A percentile compares a stretch with the other conserved stretches of the same genome.
Evolutionary conservation across 2,113 vertebrate species (phyloP).

Genomic region (Sterna hirundo): DNA sequence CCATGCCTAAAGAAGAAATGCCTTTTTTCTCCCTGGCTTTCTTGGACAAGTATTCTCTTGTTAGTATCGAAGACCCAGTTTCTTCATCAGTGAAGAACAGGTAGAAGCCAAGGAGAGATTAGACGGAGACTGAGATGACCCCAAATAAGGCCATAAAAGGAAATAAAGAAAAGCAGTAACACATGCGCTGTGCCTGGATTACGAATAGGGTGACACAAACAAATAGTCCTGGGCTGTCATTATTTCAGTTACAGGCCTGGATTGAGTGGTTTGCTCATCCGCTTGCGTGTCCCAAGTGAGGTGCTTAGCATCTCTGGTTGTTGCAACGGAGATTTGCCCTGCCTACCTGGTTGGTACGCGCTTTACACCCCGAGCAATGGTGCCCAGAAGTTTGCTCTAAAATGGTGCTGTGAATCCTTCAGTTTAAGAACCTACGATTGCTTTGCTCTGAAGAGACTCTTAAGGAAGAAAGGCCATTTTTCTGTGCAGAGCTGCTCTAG

Average conservation of each 20-base stretch:
- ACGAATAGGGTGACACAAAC: background rate
- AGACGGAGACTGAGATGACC: background rate
- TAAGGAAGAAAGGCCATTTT: background rate
- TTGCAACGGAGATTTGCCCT: background rate
- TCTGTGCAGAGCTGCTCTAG: background rate
- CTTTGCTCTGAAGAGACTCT: background rate
- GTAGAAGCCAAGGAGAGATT: background rate
- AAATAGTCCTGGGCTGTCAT: background rate
- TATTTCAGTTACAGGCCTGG: background rate
- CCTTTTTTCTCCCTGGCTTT: background rate
- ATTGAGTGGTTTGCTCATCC: background rate
- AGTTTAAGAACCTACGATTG: background rate
- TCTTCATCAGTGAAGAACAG: background rate
- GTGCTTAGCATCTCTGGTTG: background rate
- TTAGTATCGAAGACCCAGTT: background rate
- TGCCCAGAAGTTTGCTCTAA: background rate
- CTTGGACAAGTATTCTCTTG: background rate
- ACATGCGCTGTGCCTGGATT: background rate
- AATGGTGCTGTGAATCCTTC: background rate
- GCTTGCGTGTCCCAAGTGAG: background rate
- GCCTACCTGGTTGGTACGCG: too few relatives aligned
- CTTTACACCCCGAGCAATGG: rapidly evolving
- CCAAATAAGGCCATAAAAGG: rapidly evolving
- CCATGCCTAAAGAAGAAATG: background rate
- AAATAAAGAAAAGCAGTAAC: background rate